Evolutionary conservation across 2,113 vertebrate genomes (phyloP).

Genomic region (Halichoeres trimaculatus): DNA sequence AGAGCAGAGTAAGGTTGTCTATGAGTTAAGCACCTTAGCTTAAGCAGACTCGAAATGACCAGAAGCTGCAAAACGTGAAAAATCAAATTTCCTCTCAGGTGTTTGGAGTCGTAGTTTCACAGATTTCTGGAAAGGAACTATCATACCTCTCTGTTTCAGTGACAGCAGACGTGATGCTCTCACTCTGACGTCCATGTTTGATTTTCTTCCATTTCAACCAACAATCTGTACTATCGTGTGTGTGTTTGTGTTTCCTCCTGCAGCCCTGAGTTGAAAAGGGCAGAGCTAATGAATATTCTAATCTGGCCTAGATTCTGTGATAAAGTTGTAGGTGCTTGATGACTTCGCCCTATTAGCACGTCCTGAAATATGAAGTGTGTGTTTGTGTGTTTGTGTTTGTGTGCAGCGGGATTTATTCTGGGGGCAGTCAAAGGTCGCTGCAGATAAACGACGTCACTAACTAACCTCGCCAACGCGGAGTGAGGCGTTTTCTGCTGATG

Average conservation of each 20-base stretch:
- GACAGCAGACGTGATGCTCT: not conserved
- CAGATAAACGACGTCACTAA: conserved; percentile 39
- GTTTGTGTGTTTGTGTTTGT: not conserved
- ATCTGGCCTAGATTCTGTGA: conserved; percentile 63
- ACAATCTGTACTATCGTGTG: not conserved
- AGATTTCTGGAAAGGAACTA: too few species aligned
- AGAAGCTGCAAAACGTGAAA: too few species aligned
- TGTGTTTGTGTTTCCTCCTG: not conserved
- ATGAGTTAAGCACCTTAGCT: too few species aligned
- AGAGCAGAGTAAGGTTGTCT: too few species aligned
- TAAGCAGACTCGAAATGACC: too few species aligned
- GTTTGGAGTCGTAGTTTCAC: not conserved
- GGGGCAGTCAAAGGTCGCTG: conserved; percentile 47
- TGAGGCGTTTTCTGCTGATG: conserved; percentile 51
- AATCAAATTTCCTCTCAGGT: too few species aligned
- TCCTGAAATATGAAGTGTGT: conserved; percentile 52
- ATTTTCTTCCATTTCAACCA: not conserved
- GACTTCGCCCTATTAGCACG: conserved; percentile 21
- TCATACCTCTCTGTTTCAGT: too few species aligned
- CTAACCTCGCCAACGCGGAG: conserved; percentile 1
- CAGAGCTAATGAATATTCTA: conserved; percentile 61
- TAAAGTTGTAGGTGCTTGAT: conserved; percentile 25
- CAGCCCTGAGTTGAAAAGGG: conserved; percentile 51
- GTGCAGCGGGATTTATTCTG: conserved; percentile 39
- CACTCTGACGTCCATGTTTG: not conserved